Percentiles rank a stretch among this genome's conserved stretches.
Conservation (phyloP, 2,888 invertebrate genomes). For the Thera obeliscata region DNA sequence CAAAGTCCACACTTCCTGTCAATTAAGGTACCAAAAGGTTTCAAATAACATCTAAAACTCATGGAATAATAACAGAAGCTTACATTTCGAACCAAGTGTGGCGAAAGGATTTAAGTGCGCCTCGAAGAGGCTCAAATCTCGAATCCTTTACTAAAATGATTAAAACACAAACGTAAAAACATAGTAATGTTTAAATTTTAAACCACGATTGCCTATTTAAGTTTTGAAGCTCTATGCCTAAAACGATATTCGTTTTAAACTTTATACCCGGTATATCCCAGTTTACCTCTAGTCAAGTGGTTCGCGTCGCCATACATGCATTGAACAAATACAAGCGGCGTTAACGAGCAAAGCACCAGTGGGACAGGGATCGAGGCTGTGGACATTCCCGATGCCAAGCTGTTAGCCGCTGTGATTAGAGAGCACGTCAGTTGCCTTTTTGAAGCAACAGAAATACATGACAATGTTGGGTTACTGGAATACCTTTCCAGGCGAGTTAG, state of each 20-base stretch:
- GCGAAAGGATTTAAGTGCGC: too few relatives aligned
- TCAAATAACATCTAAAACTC: too few relatives aligned
- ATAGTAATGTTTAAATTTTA: too few relatives aligned
- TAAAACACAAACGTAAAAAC: too few relatives aligned
- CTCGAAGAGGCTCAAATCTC: too few relatives aligned
- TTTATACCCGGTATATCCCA: neutral
- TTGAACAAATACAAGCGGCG: slow-evolving; percentile 54
- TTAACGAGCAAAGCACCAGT: slow-evolving; percentile 51
- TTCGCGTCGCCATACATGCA: slow-evolving; percentile 19
- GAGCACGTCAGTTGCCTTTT: slow-evolving; percentile 3
- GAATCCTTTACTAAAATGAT: too few relatives aligned
- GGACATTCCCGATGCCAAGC: slow-evolving; percentile 26
- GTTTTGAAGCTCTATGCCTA: neutral
- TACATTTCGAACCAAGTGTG: too few relatives aligned
- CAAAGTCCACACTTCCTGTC: too few relatives aligned
- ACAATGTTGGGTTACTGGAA: neutral
- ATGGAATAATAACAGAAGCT: too few relatives aligned
- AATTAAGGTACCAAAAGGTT: too few relatives aligned
- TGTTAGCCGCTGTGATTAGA: slow-evolving; percentile 12
- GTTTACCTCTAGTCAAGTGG: slow-evolving; percentile 8
- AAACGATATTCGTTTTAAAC: neutral
- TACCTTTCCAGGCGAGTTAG: too few relatives aligned
- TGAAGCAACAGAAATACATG: neutral
- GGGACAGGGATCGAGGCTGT: slow-evolving; percentile 29
- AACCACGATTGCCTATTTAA: neutral